Evolutionary conservation across 2,797 vertebrate genomes (phyloP).

Genomic region (Spea hammondii): DNA sequence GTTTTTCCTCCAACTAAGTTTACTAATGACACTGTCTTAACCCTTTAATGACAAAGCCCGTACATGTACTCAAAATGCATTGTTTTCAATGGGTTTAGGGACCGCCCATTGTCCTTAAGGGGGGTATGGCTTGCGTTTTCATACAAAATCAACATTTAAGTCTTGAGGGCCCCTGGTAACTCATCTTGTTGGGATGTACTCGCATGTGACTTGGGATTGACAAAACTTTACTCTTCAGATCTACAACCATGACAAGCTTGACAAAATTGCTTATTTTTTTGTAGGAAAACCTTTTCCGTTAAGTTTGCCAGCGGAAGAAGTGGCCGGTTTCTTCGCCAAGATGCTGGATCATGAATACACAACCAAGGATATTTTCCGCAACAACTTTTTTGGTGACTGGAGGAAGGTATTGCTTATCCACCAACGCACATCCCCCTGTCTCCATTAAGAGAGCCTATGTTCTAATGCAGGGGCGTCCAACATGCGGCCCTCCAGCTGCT

Average conservation of each 20-base stretch:
- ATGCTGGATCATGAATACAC: constrained; percentile 82
- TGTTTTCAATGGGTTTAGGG: too few species aligned
- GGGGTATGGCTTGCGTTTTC: too few species aligned
- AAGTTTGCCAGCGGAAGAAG: constrained; percentile 70
- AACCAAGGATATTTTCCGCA: constrained; percentile 72
- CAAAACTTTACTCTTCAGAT: not conserved
- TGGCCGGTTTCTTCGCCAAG: constrained; percentile 73
- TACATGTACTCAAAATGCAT: too few species aligned
- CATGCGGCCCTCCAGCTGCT: too few species aligned
- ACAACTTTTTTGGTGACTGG: constrained; percentile 78
- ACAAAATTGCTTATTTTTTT: not conserved
- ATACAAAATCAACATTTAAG: too few species aligned
- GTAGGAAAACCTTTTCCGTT: constrained; percentile 70
- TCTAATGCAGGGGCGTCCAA: not conserved
- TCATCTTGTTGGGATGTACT: too few species aligned
- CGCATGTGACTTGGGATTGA: not conserved
- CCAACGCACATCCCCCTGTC: too few species aligned
- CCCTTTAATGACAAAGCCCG: too few species aligned
- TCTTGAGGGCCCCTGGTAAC: too few species aligned
- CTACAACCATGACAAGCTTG: not conserved
- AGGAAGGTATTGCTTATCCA: constrained; percentile 66
- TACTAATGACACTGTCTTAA: too few species aligned
- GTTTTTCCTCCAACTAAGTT: too few species aligned
- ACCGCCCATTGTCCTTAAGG: too few species aligned
- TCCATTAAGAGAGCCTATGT: not conserved